Base-by-base conservation (phyloP, 2,888 invertebrate species). In the Cactoblastis cactorum region DNA sequence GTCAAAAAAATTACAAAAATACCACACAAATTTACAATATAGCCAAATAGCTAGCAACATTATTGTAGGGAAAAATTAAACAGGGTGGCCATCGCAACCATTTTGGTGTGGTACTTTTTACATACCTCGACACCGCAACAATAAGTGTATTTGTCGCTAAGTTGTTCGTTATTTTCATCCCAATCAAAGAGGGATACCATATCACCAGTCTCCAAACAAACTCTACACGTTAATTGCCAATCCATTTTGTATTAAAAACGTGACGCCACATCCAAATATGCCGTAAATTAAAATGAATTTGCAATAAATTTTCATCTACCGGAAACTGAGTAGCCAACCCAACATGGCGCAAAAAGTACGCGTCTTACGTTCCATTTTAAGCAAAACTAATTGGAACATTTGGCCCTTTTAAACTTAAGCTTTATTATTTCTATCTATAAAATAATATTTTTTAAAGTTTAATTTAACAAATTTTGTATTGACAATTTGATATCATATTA, bases 11-110 rank as follows among this genome's bases (percentile, higher is more conserved):
- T 72, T 64, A 53, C 62, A 77, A 75, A 73, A 74, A 66, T 78
- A 82, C 71, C 12, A 12, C 19, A 33, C 74, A 75, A 72, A 80
- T 80, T 79, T 87, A 85, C 37, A 22, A 3, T 17, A 45, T 15
- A 34, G n/a, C n/a, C n/a, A n/a, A n/a, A n/a, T n/a, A n/a, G n/a
- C n/a, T 48, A 89, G 90, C 90, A 90, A 89, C 88, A 89, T 88
- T 88, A 83, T 76, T 79, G 76, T 73, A 75, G 67, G 76, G 73
- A 83, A 84, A 86, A 84, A 80, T 72, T 68, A 28, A 61, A 79
- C 80, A 77, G 90, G 89, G 90, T 90, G 89, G 90, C 90, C 90
- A 90, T 83, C 82, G 88, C 86, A 85, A 87, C 85, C 87, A 88
- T 90, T 89, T 88, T 85, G 85, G 74, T 80, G 71, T 78, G 71